phyloP scores from a whole-genome alignment of 2,113 vertebrate species.

The Variabilichromis moorii region DNA sequence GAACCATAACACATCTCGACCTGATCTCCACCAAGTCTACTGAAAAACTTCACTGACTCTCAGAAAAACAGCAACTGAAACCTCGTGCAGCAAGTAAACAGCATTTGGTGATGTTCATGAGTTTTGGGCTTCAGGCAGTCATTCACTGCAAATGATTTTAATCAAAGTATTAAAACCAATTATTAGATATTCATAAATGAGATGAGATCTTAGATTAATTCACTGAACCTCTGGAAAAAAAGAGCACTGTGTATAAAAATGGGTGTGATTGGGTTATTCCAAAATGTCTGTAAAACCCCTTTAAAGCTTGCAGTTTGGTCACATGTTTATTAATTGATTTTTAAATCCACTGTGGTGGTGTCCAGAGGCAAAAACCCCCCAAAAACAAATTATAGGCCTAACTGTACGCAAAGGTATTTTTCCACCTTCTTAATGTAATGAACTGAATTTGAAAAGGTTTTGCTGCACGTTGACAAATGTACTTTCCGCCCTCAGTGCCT shows the following conservation, averaged over 20 bases:
- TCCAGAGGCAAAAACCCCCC: background rate
- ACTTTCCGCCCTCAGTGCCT: background rate
- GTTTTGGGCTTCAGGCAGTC: background rate
- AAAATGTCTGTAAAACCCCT: rapidly evolving
- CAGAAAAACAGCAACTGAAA: background rate
- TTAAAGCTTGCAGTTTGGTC: background rate
- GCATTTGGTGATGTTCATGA: background rate
- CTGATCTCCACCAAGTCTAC: background rate
- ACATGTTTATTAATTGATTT: background rate
- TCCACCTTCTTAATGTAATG: background rate
- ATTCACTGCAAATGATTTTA: background rate
- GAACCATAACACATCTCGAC: background rate
- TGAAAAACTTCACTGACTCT: background rate
- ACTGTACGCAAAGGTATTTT: background rate
- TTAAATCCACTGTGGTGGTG: background rate
- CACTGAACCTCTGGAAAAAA: background rate
- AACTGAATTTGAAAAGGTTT: background rate
- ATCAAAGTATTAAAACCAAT: background rate
- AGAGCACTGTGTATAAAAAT: background rate
- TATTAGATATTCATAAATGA: background rate
- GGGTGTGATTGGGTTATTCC: background rate
- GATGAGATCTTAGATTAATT: background rate
- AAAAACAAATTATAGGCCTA: background rate
- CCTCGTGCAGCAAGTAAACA: background rate
- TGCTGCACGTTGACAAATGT: rapidly evolving